These are phyloP conservation scores for Tapirus indicus DNA, from an alignment of 2,797 vertebrate species.

Conservation along the genomic window DNA sequence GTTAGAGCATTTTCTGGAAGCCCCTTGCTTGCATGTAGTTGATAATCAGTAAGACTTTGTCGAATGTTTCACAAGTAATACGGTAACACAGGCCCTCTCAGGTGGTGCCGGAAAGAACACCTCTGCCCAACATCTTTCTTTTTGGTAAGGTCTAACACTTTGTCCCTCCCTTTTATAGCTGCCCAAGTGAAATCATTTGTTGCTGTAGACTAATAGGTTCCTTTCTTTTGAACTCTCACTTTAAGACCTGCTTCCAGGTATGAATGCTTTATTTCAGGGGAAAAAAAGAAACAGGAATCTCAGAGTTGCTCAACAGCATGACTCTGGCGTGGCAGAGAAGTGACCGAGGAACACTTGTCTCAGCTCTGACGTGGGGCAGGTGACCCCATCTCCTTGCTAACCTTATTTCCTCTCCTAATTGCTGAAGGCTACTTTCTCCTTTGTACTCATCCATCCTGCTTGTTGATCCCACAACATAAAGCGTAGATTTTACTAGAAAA, in stretches of 20 bases:
- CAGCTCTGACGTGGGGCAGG: background rate
- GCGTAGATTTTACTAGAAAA: background rate
- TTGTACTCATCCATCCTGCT: background rate
- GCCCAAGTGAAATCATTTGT: background rate
- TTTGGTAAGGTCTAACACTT: background rate
- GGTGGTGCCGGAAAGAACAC: background rate
- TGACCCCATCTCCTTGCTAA: background rate
- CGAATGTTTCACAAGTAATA: background rate
- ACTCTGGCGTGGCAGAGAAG: background rate
- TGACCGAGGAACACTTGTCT: accelerated
- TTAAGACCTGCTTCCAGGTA: background rate
- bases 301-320: background rate
- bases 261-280: background rate
- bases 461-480: background rate
- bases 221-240: background rate
- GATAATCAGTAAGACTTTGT: background rate
- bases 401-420: background rate
- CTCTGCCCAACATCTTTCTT: background rate
- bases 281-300: background rate
- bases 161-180: background rate
- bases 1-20: background rate
- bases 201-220: background rate
- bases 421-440: background rate
- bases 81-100: background rate
- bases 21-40: background rate